phyloP scores from a whole-genome alignment of 2,113 vertebrate genomes.

The Melanocharis versteri region DNA sequence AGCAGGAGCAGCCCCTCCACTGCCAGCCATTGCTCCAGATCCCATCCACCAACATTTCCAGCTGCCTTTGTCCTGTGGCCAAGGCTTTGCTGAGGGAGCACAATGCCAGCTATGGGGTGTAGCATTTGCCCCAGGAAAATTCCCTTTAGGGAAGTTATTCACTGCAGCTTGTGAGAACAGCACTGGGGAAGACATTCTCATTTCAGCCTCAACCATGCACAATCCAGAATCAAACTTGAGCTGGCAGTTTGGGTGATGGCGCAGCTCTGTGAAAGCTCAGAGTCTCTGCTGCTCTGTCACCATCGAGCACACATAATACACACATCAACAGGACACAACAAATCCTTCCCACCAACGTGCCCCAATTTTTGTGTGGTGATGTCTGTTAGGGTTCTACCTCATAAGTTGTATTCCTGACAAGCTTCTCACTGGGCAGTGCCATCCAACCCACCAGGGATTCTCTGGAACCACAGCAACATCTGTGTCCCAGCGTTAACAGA shows the following conservation, averaged over 20 bases:
- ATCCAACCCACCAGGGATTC: background rate
- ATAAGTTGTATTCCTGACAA: accelerated
- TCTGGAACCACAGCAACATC: background rate
- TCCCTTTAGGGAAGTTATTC: background rate
- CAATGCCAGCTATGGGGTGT: background rate
- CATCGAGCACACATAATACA: background rate
- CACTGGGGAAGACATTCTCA: background rate
- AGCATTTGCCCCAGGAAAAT: background rate
- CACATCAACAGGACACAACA: background rate
- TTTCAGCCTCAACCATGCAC: background rate
- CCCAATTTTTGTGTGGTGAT: background rate
- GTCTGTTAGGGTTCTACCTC: background rate
- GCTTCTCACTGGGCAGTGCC: background rate
- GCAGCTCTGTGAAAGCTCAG: background rate
- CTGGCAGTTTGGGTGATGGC: background rate
- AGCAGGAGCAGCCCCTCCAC: background rate
- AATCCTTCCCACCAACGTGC: background rate
- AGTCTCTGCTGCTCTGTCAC: background rate
- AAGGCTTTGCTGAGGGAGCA: background rate
- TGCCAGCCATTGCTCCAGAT: background rate
- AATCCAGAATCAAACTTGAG: background rate
- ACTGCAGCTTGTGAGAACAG: background rate
- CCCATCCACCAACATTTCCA: background rate
- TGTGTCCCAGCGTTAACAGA: background rate
- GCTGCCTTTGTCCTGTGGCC: background rate